These are phyloP conservation scores for Ommatoiulus sabulosus DNA, from an alignment of 2,888 invertebrate species.

Conservation along the genomic window DNA sequence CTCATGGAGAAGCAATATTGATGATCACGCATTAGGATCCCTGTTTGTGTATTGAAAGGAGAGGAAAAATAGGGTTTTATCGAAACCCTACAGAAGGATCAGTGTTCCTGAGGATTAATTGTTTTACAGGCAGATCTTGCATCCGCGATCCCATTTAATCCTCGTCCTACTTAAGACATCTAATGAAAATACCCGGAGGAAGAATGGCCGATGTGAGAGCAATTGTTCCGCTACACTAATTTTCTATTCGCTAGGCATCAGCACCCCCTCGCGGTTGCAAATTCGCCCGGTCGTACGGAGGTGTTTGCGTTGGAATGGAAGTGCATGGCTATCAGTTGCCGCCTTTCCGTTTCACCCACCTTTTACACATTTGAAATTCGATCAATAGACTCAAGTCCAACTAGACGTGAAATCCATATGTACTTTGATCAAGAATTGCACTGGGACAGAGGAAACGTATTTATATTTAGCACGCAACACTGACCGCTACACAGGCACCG, in stretches of 20 bases:
- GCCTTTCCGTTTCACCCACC: slow-evolving; percentile 47
- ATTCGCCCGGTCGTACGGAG: background rate
- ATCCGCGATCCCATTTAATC: slow-evolving; percentile 54
- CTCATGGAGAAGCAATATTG: slow-evolving; percentile 43
- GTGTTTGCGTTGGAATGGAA: background rate
- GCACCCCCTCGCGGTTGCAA: slow-evolving; percentile 41
- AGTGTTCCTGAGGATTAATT: slow-evolving; percentile 54
- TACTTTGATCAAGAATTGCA: slow-evolving; percentile 52
- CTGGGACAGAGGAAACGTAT: slow-evolving; percentile 49
- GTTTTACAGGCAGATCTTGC: slow-evolving; percentile 50
- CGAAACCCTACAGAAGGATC: slow-evolving; percentile 50
- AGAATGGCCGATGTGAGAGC: slow-evolving; percentile 31
- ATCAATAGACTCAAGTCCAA: slow-evolving; percentile 51
- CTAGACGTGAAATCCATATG: slow-evolving; percentile 53
- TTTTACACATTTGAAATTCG: slow-evolving; percentile 49
- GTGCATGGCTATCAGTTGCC: slow-evolving; percentile 19
- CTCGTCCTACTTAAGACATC: slow-evolving; percentile 50
- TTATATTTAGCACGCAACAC: slow-evolving; percentile 31
- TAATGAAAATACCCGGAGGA: slow-evolving; percentile 53
- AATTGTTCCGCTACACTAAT: slow-evolving; percentile 45
- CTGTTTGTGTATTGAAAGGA: slow-evolving; percentile 10
- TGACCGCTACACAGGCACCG: background rate
- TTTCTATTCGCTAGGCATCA: slow-evolving; percentile 47
- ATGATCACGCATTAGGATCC: background rate
- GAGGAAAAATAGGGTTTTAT: slow-evolving; percentile 24